Evolutionary conservation across 92 coral and sea anemone species (phyloP).

Genomic region (Pocillopora grandis): DNA sequence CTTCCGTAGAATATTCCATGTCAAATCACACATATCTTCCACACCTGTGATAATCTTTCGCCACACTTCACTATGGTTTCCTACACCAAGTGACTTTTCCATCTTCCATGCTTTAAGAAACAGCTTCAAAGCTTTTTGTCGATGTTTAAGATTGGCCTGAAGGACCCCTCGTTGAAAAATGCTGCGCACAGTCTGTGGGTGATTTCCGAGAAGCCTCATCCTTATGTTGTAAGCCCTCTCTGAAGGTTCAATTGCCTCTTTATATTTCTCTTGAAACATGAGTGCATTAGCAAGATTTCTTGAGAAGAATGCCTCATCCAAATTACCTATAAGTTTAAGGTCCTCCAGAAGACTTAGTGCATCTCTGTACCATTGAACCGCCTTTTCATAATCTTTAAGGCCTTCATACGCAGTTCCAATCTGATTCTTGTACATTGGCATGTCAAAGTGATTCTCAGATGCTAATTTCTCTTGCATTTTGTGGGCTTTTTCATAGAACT

Average conservation of each 20-base stretch:
- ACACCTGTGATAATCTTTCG: too few relatives aligned
- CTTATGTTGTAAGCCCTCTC: conserved; percentile 53
- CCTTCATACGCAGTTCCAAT: too few relatives aligned
- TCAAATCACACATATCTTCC: too few relatives aligned
- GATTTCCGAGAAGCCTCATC: conserved; percentile 33
- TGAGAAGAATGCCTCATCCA: conserved; percentile 52
- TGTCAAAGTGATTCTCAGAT: conserved; percentile 54
- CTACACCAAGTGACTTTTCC: too few relatives aligned
- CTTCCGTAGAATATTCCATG: too few relatives aligned
- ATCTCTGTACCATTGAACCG: too few relatives aligned
- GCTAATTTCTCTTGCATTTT: conserved; percentile 44
- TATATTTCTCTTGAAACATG: conserved; percentile 48
- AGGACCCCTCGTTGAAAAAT: conserved; percentile 60
- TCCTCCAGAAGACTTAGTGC: too few relatives aligned
- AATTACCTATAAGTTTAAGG: conserved; percentile 49
- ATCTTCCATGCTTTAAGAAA: too few relatives aligned
- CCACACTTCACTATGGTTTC: too few relatives aligned
- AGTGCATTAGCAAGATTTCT: conserved; percentile 69
- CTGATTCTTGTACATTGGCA: too few relatives aligned
- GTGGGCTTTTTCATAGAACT: conserved; percentile 30
- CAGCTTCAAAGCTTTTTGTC: conserved; percentile 43
- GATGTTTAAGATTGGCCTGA: conserved; percentile 42
- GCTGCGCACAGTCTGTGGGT: conserved; percentile 64
- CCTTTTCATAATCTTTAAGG: too few relatives aligned
- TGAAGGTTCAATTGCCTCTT: conserved; percentile 54